Evolutionary conservation across 2,888 invertebrate species (phyloP), one percentile per base, ranked within the genome.

Genomic region (Plagodis dolabraria): DNA sequence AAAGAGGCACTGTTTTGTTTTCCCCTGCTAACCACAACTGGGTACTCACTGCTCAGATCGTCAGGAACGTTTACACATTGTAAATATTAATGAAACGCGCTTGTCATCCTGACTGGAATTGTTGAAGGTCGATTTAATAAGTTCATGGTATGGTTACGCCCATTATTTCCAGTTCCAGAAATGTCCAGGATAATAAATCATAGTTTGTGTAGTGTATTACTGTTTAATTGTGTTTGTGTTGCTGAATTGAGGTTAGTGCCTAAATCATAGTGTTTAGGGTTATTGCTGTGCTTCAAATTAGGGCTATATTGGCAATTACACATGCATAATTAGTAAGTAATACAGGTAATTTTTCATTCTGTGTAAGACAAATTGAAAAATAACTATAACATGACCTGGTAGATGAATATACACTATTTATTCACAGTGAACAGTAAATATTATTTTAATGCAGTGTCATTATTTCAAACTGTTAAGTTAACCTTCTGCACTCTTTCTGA

Each of bases 121-220:
- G 35, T 40, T 47, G 51, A 66, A 62, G 66, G 63, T 66, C 59
- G 47, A 54, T 59, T 56, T 42, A 46, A 60, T 63, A 45, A 43
- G 11, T 57, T 46, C 53, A 59, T 44, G 44, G 43, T 45, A 12
- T 36, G 50, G 35, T 35, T 36, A 11, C 10, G 44, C 33, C 5
- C 33, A 22, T 56, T 48, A 11, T 35, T 47, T 38, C 46, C 56
- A 56, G 47, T 0, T 40, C 44, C 33, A 36, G 47, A 33, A 59
- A 60, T 60, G 54, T 44, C 34, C 47, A 46, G 33, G 38, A 5
- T 0, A 11, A 22, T 47, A 35, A 40, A 46, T 9, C 7, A 34
- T 8, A 47, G 38, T 52, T 52, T 55, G 9, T 52, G n/a, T 22
- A 55, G 22, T 33, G 5, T 55, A 34, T 7, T 59, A 10, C 33